Base-by-base conservation (phyloP, 2,888 invertebrate genomes). In the Drosophila paucipuncta region DNA sequence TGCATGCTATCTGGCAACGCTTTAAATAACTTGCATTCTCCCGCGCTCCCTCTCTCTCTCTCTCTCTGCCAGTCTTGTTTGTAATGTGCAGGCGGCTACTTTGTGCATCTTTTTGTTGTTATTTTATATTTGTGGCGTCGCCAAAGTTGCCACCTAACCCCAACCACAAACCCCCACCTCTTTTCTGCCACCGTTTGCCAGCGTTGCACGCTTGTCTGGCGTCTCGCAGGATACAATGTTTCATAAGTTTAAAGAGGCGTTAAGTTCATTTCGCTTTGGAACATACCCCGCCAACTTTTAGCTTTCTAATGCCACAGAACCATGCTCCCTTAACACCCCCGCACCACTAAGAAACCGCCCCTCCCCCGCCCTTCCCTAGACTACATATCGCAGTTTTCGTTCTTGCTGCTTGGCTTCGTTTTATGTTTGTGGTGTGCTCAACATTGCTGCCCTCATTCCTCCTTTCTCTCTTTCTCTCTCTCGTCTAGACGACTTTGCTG, bases 191-290 rank as follows among this genome's bases (percentile, higher is more conserved):
- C n/a, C 53, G 18, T 35, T 35, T 37, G 37, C 37, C 1, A 18
- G 18, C 37, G 22, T 37, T 13, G 25, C 35, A 18, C 5, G 49
- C 53, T 60, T 68, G 50, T 35, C 67, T 68, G 64, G 28, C 64
- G 64, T 73, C 76, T 62, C 61, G 35, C 61, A 67, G 80, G 76
- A 82, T 82, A 82, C 80, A 81, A 82, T 86, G 82, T 85, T 87
- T 85, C 80, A 80, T 72, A 78, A 83, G 78, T 78, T 87, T 87
- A 86, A 87, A 84, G 83, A 84, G 87, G 88, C 90, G 86, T 89
- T 87, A 84, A 88, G 89, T 90, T 89, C 76, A 84, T 84, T 87
- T 88, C 54, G 76, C 65, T 41, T 43, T 62, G 52, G 64, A 53
- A 55, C 1, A 5, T 3, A 1, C 7, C 11, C 28, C 31, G 4